These are phyloP conservation scores for Dromococcyx pavoninus DNA, from an alignment of 2,797 vertebrate species.

Conservation along the genomic window DNA sequence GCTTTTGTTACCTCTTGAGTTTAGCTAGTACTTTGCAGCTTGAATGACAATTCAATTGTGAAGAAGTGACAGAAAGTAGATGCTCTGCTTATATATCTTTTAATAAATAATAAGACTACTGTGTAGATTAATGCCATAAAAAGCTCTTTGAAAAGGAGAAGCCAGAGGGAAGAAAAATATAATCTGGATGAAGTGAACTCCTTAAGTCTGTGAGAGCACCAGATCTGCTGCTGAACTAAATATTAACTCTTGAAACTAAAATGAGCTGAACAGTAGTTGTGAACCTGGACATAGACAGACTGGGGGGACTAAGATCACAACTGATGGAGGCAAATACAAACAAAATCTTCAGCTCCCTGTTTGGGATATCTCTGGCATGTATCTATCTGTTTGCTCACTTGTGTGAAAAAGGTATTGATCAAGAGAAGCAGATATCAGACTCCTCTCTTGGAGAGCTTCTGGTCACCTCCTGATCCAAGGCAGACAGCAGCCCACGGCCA, in stretches of 20 bases:
- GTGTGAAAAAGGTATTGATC: background rate
- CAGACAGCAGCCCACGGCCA: background rate
- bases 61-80: background rate
- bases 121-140: background rate
- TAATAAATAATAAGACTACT: background rate
- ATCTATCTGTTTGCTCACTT: background rate
- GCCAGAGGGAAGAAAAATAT: background rate
- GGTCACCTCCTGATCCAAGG: background rate
- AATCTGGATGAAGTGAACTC: background rate
- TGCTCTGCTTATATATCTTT: background rate
- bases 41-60: background rate
- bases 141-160: background rate
- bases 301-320: background rate
- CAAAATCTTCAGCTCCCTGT: background rate
- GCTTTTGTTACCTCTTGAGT: background rate
- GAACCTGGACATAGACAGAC: background rate
- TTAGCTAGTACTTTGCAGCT: background rate
- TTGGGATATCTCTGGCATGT: background rate
- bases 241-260: background rate
- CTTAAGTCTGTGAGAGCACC: background rate
- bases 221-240: background rate
- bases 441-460: background rate
- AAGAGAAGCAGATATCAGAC: background rate
- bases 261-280: accelerated
- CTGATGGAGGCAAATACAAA: background rate